Conservation (phyloP, 2,797 vertebrate species). For the Chelmon rostratus region DNA sequence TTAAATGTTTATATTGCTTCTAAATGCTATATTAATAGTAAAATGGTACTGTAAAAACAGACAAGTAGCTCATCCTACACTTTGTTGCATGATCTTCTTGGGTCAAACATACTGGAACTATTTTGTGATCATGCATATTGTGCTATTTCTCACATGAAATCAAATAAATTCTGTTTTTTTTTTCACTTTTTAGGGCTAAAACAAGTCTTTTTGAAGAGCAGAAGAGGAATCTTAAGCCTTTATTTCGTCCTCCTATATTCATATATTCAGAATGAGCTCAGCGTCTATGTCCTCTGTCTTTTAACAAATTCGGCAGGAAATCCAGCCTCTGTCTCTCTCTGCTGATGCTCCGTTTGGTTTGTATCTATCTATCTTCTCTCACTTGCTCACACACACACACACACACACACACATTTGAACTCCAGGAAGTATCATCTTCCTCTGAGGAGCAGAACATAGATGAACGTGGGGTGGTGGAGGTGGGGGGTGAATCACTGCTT, state of each 20-base stretch:
- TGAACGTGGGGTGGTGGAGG: background rate
- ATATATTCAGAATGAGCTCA: constrained; percentile 38
- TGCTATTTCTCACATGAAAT: background rate
- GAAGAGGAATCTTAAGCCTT: background rate
- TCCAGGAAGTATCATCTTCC: constrained; percentile 58
- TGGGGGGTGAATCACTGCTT: constrained; percentile 45
- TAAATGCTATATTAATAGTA: no score
- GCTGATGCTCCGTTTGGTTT: constrained; percentile 22
- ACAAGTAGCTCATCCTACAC: no score
- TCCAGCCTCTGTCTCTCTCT: constrained; percentile 18
- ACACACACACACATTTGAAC: constrained; percentile 13
- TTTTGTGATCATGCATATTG: background rate
- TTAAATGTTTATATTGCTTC: no score
- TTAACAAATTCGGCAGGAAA: constrained; percentile 34
- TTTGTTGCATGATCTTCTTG: no score
- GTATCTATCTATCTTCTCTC: background rate
- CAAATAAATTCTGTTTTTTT: background rate
- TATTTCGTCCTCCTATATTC: no score
- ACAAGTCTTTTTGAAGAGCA: background rate
- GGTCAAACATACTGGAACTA: background rate
- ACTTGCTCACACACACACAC: background rate
- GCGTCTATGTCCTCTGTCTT: background rate
- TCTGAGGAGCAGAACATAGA: constrained; percentile 35
- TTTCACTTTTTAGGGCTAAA: background rate
- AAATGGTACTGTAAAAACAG: no score